A percentile compares a stretch with the other conserved stretches of the same genome.
These are phyloP conservation scores for Ptiloglossa arizonensis DNA, from an alignment of 1,140 invertebrate species.

Conservation along the genomic window DNA sequence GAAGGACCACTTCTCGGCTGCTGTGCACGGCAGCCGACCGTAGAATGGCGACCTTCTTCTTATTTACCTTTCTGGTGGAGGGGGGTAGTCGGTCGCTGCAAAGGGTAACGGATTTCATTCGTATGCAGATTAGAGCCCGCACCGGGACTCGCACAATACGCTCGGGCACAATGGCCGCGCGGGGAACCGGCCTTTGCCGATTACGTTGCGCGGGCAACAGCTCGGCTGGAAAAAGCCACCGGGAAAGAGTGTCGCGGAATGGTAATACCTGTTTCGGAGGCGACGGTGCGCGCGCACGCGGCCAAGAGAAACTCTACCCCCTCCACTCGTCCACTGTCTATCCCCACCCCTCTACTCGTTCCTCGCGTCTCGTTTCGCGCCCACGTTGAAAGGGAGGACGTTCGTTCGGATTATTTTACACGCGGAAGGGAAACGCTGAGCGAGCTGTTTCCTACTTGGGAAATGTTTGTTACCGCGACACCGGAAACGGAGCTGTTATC, in stretches of 20 bases:
- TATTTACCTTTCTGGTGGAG: constrained; percentile 24
- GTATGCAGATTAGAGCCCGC: constrained; percentile 39
- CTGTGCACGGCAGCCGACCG: neutral
- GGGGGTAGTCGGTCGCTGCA: neutral
- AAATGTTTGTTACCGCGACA: neutral
- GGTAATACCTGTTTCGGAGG: constrained; percentile 10
- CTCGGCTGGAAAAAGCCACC: constrained; percentile 36
- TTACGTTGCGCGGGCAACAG: neutral
- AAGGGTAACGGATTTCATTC: constrained; percentile 47
- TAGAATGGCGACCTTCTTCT: neutral
- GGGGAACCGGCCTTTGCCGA: constrained; percentile 20
- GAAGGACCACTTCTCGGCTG: constrained; percentile 2
- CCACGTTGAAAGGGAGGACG: no score
- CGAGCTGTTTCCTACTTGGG: neutral
- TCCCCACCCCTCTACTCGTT: no score
- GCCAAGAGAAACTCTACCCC: no score
- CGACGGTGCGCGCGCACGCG: no score
- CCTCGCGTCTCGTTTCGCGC: no score
- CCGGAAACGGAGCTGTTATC: neutral
- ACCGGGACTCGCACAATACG: neutral
- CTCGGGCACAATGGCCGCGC: neutral
- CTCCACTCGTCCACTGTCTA: no score
- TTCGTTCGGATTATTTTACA: no score
- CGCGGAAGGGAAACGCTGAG: neutral
- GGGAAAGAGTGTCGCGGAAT: constrained; percentile 22